Evolutionary conservation across 2,797 vertebrate genomes (phyloP).

Genomic region (Tokudaia muenninki): DNA sequence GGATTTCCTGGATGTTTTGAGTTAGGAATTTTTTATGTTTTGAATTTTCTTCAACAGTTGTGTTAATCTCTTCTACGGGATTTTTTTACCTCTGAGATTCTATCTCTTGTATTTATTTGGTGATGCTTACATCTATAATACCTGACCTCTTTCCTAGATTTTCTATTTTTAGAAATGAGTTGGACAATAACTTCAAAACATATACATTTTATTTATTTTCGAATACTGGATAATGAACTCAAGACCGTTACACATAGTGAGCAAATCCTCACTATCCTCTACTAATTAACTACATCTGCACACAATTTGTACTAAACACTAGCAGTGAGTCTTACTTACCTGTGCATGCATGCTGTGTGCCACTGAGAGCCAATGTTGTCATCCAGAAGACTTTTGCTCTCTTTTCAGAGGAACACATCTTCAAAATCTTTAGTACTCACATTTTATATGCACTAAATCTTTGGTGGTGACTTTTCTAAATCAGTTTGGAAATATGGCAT

Average conservation of each 20-base stretch:
- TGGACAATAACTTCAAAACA: neutral
- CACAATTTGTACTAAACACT: neutral
- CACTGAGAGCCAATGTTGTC: neutral
- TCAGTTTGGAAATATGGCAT: neutral
- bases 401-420: neutral
- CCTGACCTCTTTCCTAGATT: too few species aligned
- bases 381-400: neutral
- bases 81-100: too few species aligned
- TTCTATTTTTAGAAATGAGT: neutral
- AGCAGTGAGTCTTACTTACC: neutral
- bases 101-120: too few species aligned
- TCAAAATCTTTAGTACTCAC: neutral
- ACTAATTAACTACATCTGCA: neutral
- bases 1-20: too few species aligned
- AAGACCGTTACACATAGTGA: neutral
- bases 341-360: neutral
- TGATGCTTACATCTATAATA: too few species aligned
- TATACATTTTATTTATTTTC: neutral
- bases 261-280: neutral
- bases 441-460: neutral
- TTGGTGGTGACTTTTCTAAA: slow-evolving; percentile 7
- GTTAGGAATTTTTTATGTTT: too few species aligned
- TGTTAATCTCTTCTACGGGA: too few species aligned
- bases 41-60: too few species aligned
- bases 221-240: neutral